Evolutionary conservation across 2,113 vertebrate species (phyloP), one percentile per base, ranked within the genome.

Genomic region (Equus przewalskii): DNA sequence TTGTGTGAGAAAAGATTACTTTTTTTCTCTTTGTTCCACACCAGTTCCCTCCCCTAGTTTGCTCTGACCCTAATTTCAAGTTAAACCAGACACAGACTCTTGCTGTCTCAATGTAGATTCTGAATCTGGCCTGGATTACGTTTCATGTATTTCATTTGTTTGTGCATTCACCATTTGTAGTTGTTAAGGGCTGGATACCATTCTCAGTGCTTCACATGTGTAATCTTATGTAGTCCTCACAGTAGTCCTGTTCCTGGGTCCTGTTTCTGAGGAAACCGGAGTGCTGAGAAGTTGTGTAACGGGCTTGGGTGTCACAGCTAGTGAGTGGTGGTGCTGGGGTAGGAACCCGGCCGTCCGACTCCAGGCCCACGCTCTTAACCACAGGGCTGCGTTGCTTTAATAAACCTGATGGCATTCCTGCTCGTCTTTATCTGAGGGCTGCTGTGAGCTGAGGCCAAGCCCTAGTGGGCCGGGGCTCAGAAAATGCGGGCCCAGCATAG

Each of bases 61-160:
- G 14, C 72, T n/a, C n/a, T 91, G 36, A 70, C n/a, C 12, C 22
- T 79, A 54, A 90, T 56, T 94, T 85, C 36, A 44, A 15, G 49
- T 73, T 75, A 51, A 89, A 81, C 36, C 18, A 67, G 81, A 13
- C 5, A 3, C 11, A 18, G 2, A 72, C 41, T 94, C 67, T 60
- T 96, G 58, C 14, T 86, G 1, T 30, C 65, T 96, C 64, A 41
- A 7, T 69, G 76, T 69, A 83, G 70, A 78, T 93, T 76, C 70
- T 70, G 41, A 83, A 60, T 83, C 60, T 67, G 70, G 26, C 69
- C 41, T 93, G 69, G 19, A 69, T 70, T 44, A 51, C 36, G 5
- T 60, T 60, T 89, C 60, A 73, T 19, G 49, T 80, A 4, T 33
- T 69, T 65, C 33, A 24, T 64, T 92, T 88, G 60, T 79, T 70